Base-by-base conservation (phyloP, 1,140 invertebrate species). In the Euschistus heros region DNA sequence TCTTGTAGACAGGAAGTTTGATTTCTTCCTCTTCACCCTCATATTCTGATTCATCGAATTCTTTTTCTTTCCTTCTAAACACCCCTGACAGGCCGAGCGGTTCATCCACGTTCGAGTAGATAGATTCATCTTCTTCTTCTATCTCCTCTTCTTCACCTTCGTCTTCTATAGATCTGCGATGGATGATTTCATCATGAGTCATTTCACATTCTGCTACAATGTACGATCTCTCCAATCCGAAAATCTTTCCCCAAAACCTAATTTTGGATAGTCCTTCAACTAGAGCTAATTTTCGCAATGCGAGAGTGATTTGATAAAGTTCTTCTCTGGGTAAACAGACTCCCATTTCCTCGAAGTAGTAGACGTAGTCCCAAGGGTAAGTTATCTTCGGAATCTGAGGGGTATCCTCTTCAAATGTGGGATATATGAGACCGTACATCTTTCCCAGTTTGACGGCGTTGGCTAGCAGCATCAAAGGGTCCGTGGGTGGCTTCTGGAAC, bases 171-270 rank as follows among this genome's bases (percentile, higher is more conserved):
- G 33, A 33, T 13, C 42, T 61, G 33, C 59, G 44, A 18, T 20
- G 61, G 7, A 57, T 46, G 8, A 64, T 30, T 66, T 71, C 30
- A 66, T 87, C 86, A 64, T 84, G 78, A 7, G 81, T 78, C 1
- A 87, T 73, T 62, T 83, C 81, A 2, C 82, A 85, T 74, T 94
- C 91, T 0, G 88, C 79, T 0, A 93, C 76, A 63, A 87, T 87
- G 72, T 93, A 93, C 73, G 90, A 89, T 65, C 82, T 83, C 47
- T 85, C 80, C 0, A 80, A 80, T 0, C 90, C 90, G 72, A 85
- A 86, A 63, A 93, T 86, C 76, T 91, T 91, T 0, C 90, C 90
- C 83, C 91, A 92, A 74, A 80, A 80, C 65, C 77, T 73, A 13
- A 63, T 30, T 54, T 63, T 47, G 24, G n/a, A 20, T 17, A 63